Evolutionary conservation across 2,113 vertebrate genomes (phyloP).

Genomic region (Neodontobutis hainanensis): DNA sequence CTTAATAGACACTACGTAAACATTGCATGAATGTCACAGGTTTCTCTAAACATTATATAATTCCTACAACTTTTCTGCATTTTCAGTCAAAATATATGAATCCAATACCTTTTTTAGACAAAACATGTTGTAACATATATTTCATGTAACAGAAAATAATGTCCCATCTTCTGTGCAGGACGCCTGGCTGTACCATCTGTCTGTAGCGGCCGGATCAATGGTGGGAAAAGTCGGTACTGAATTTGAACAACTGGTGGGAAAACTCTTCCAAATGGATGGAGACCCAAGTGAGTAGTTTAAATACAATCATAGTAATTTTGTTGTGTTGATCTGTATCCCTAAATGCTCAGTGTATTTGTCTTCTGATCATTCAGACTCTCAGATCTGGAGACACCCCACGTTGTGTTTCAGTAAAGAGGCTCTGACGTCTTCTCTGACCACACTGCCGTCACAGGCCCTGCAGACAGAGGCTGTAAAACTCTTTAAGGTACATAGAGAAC

Average conservation of each 20-base stretch:
- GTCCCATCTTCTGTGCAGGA: conserved; percentile 74
- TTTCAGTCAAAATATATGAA: too few species aligned
- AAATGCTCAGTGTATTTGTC: background rate
- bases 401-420: conserved; percentile 96
- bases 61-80: too few species aligned
- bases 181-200: conserved; percentile 94
- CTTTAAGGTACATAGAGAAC: conserved; percentile 85
- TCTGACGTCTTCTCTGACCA: conserved; percentile 90
- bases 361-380: conserved; percentile 79
- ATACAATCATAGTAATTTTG: background rate
- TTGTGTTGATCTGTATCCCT: background rate
- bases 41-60: too few species aligned
- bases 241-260: conserved; percentile 94
- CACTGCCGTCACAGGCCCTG: conserved; percentile 93
- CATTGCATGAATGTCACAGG: background rate
- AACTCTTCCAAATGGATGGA: conserved; percentile 87
- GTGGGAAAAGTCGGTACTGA: conserved; percentile 90
- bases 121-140: too few species aligned
- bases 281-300: conserved; percentile 83
- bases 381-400: conserved; percentile 91
- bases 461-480: conserved; percentile 97
- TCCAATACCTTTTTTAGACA: too few species aligned
- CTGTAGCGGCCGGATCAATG: conserved; percentile 88
- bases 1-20: background rate
- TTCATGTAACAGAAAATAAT: too few species aligned